These are phyloP conservation scores for Pentamera pediparva DNA, from an alignment of 53 echinoderm and acorn worm genomes.

Conservation along the genomic window DNA sequence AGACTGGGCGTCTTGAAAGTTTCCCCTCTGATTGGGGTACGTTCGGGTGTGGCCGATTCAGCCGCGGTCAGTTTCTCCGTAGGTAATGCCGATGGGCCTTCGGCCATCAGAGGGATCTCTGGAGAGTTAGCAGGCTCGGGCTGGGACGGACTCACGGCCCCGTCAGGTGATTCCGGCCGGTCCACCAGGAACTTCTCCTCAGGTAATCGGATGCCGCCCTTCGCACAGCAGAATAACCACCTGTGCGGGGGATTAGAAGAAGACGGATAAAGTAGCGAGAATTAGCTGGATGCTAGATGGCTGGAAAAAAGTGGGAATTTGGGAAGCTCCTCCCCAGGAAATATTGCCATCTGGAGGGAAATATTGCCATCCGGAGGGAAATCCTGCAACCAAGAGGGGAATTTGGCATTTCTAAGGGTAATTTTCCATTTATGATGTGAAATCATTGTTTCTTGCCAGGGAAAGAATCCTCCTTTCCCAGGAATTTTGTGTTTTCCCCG, in stretches of 20 bases:
- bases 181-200: slow-evolving; percentile 70
- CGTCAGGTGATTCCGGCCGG: neutral
- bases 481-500: too few species aligned
- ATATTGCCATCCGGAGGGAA: too few species aligned
- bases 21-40: neutral
- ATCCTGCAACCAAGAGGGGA: too few species aligned
- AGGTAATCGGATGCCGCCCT: slow-evolving; percentile 47
- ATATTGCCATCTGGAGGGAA: neutral
- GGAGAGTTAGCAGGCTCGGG: neutral
- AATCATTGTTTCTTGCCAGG: too few species aligned
- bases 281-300: too few species aligned
- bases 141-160: neutral
- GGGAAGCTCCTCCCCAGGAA: too few species aligned
- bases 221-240: slow-evolving; percentile 83
- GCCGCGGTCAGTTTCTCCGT: neutral
- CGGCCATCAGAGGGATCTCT: neutral
- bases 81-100: neutral
- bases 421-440: too few species aligned
- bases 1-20: slow-evolving; percentile 9
- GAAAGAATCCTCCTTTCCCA: too few species aligned
- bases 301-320: too few species aligned
- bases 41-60: neutral
- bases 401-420: too few species aligned
- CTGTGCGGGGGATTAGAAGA: slow-evolving; percentile 37
- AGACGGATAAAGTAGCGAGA: too few species aligned